A percentile compares a stretch with the other conserved stretches of the same genome.
These are phyloP conservation scores for Anser brachyrhynchus DNA, from an alignment of 2,113 vertebrate species.

Conservation along the genomic window DNA sequence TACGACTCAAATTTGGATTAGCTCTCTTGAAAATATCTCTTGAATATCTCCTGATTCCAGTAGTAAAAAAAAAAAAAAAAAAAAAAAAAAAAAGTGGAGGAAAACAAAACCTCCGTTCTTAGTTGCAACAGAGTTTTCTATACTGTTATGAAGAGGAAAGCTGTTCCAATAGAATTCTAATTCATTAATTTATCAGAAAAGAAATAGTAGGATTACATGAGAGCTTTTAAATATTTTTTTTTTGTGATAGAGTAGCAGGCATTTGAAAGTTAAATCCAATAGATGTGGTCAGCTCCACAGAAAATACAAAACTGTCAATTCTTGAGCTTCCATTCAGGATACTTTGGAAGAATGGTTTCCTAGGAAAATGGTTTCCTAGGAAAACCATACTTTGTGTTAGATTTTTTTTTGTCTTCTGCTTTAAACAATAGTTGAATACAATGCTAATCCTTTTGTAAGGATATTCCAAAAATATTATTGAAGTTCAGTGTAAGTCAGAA, in stretches of 20 bases:
- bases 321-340: background rate
- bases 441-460: background rate
- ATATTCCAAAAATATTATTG: background rate
- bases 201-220: background rate
- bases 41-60: background rate
- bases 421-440: background rate
- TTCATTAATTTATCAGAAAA: background rate
- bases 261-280: background rate
- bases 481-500: background rate
- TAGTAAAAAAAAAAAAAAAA: background rate
- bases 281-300: background rate
- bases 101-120: background rate
- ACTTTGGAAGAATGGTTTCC: constrained; percentile 18
- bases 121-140: background rate
- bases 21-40: background rate
- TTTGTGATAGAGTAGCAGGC: background rate
- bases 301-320: background rate
- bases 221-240: background rate
- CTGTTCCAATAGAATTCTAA: background rate
- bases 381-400: background rate
- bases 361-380: background rate
- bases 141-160: background rate
- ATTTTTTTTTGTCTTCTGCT: background rate
- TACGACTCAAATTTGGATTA: background rate
- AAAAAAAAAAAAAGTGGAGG: background rate